phyloP scores from a whole-genome alignment of 1,140 invertebrate species.

The Ostrea denselamellosa region DNA sequence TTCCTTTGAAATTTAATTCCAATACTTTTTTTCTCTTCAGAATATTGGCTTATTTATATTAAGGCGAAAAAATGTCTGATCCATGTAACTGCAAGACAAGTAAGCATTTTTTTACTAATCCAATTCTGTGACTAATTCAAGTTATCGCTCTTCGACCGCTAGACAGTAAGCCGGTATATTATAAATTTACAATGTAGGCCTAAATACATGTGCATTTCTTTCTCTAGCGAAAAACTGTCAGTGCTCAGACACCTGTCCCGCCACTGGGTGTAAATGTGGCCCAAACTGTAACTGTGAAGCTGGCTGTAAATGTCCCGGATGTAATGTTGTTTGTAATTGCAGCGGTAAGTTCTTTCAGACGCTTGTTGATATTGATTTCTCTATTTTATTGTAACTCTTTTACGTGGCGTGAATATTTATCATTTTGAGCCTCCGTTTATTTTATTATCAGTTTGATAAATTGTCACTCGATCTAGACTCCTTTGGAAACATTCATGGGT shows the following conservation, averaged over 20 bases:
- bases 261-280: neutral
- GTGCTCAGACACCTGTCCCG: neutral
- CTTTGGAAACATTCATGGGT: too few relatives aligned
- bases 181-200: slow-evolving; percentile 2
- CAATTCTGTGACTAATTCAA: neutral
- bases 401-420: too few relatives aligned
- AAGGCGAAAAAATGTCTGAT: slow-evolving; percentile 6
- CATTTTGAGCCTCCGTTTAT: too few relatives aligned
- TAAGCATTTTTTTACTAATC: neutral
- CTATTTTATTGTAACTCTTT: too few relatives aligned
- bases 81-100: neutral
- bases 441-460: too few relatives aligned
- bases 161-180: too few relatives aligned
- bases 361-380: too few relatives aligned
- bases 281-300: neutral
- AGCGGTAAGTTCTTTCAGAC: neutral
- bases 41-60: too few relatives aligned
- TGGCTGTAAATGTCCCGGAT: neutral
- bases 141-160: neutral
- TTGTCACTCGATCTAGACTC: too few relatives aligned
- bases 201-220: neutral
- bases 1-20: too few relatives aligned
- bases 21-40: too few relatives aligned
- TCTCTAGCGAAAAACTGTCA: neutral
- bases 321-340: neutral